Conservation (phyloP, 2,797 vertebrate species). For the Peromyscus melanophrys region DNA sequence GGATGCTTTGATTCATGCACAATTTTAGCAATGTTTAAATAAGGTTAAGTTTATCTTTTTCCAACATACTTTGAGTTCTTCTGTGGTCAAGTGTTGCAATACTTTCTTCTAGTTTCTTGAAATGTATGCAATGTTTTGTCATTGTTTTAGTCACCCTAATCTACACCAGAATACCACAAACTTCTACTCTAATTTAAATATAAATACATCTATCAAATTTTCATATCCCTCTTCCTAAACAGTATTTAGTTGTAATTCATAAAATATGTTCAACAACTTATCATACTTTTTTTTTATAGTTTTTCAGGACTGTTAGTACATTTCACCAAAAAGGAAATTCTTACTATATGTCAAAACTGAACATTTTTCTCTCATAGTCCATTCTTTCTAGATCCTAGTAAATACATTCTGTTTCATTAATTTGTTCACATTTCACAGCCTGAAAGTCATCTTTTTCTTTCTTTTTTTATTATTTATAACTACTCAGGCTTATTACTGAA, state of each 20-base stretch:
- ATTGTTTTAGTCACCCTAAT: not conserved
- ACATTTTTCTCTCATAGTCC: not conserved
- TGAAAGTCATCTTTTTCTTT: not conserved
- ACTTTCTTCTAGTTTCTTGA: not conserved
- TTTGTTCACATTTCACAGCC: not conserved
- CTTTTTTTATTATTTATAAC: no score
- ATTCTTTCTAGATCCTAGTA: not conserved
- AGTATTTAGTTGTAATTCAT: not conserved
- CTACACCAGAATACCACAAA: not conserved
- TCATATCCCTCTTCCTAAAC: not conserved
- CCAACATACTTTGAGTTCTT: not conserved
- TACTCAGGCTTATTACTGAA: no score
- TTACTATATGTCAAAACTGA: not conserved
- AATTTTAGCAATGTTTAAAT: not conserved
- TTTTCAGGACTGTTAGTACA: not conserved
- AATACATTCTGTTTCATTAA: not conserved
- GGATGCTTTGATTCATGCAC: not conserved
- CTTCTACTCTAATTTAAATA: not conserved
- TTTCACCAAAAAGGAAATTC: not conserved
- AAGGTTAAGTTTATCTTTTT: not conserved
- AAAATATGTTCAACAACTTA: not conserved
- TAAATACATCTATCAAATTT: not conserved
- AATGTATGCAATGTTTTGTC: not conserved
- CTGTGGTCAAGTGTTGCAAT: not conserved
- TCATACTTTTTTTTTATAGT: not conserved